These are phyloP conservation scores for Halocynthia roretzi DNA, from an alignment of 23 tunicate genomes.

Conservation along the genomic window DNA sequence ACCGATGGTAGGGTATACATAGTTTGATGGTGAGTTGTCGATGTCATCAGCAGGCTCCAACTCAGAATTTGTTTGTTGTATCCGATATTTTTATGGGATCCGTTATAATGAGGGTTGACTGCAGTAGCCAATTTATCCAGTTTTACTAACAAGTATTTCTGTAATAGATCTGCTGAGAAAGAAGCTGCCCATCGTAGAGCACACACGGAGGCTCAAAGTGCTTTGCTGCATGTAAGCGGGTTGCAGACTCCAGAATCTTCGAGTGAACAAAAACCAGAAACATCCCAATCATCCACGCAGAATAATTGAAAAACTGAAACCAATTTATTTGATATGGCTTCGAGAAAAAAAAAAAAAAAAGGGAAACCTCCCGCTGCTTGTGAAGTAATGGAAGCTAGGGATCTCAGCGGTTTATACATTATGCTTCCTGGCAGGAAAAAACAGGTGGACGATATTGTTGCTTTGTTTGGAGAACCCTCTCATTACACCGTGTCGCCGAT, in stretches of 20 bases:
- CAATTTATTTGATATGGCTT: neutral
- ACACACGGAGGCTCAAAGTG: conserved; percentile 39
- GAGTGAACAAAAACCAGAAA: neutral
- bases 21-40: too few species aligned
- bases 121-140: neutral
- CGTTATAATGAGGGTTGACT: too few species aligned
- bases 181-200: conserved; percentile 51
- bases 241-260: conserved; percentile 1
- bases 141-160: neutral
- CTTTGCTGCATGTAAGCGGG: conserved; percentile 37
- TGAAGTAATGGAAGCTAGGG: neutral
- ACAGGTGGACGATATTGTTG: conserved; percentile 30
- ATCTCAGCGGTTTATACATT: neutral
- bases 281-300: neutral
- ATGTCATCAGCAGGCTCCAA: too few species aligned
- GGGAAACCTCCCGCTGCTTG: neutral
- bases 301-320: neutral
- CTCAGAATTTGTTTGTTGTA: too few species aligned
- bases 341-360: conserved; percentile 19
- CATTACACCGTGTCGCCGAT: conserved; percentile 40
- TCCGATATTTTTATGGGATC: too few species aligned
- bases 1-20: too few species aligned
- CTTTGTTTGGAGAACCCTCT: conserved; percentile 29
- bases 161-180: conserved; percentile 21
- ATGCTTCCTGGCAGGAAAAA: conserved; percentile 25